These are phyloP conservation scores for Atlantisia rogersi DNA, from an alignment of 2,113 vertebrate genomes.

Conservation along the genomic window DNA sequence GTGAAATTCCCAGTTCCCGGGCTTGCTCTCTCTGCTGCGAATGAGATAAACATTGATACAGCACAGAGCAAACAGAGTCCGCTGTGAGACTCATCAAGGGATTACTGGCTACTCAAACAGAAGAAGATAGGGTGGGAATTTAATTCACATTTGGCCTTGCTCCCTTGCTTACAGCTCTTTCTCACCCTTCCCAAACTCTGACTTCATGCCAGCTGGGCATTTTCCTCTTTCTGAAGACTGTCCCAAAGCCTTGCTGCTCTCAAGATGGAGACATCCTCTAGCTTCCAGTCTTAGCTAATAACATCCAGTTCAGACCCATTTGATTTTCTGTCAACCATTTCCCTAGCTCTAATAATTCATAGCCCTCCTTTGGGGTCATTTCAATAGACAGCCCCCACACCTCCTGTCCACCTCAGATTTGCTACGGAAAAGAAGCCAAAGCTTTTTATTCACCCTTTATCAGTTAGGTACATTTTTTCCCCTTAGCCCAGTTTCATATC, in stretches of 20 bases:
- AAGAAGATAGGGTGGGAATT: not conserved
- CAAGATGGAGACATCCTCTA: not conserved
- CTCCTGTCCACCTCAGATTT: not conserved
- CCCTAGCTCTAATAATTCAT: not conserved
- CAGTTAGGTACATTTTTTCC: not conserved
- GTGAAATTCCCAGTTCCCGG: not conserved
- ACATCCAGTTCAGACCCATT: not conserved
- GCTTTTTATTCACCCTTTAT: not conserved
- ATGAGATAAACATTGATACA: slow-evolving; percentile 47
- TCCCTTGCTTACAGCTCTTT: not conserved
- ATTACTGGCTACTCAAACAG: slow-evolving; percentile 41
- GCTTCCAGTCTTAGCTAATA: not conserved
- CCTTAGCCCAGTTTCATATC: not conserved
- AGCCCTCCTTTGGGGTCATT: not conserved
- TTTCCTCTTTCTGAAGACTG: not conserved
- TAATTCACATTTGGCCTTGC: not conserved
- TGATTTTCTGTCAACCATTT: not conserved
- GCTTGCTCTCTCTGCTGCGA: not conserved
- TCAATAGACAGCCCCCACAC: not conserved
- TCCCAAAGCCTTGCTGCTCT: not conserved
- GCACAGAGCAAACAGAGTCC: not conserved
- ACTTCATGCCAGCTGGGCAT: not conserved
- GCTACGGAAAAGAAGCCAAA: not conserved
- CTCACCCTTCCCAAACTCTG: not conserved
- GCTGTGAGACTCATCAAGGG: not conserved